These are phyloP conservation scores for Philypnodon macrostomus DNA, from an alignment of 2,797 vertebrate species.

Conservation along the genomic window DNA sequence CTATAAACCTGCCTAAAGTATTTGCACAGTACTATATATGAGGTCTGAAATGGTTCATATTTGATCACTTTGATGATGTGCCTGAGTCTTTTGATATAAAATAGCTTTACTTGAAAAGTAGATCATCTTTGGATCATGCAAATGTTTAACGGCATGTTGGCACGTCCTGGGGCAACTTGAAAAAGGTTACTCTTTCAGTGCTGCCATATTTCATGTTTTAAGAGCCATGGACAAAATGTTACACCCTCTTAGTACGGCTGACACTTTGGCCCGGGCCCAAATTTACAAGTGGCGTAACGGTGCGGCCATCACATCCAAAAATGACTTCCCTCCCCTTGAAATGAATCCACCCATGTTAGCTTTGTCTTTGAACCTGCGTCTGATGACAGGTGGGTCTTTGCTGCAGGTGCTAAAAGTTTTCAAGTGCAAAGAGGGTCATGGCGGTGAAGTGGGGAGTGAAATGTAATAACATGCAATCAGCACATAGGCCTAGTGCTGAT, in stretches of 20 bases:
- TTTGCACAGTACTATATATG: too few relatives aligned
- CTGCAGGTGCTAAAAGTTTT: slow-evolving; percentile 31
- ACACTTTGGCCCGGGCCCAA: slow-evolving; percentile 28
- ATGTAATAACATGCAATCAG: slow-evolving; percentile 23
- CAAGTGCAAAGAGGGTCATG: slow-evolving; percentile 30
- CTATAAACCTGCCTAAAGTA: too few relatives aligned
- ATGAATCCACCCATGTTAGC: slow-evolving; percentile 35
- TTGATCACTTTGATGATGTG: slow-evolving; percentile 45
- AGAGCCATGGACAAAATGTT: slow-evolving; percentile 31
- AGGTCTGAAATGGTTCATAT: too few relatives aligned
- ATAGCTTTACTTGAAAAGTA: background rate
- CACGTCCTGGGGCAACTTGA: slow-evolving; percentile 6
- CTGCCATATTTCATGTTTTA: slow-evolving; percentile 26
- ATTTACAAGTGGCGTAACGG: slow-evolving; percentile 21
- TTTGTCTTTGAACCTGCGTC: slow-evolving; percentile 63
- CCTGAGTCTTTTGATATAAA: slow-evolving; percentile 17
- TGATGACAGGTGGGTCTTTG: slow-evolving; percentile 43
- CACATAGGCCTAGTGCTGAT: background rate
- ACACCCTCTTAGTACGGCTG: slow-evolving; percentile 28
- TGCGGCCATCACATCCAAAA: slow-evolving; percentile 38
- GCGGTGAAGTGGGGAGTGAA: slow-evolving; percentile 45
- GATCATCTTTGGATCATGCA: slow-evolving; percentile 18
- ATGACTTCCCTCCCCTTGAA: slow-evolving; percentile 46
- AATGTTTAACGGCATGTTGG: slow-evolving; percentile 29
- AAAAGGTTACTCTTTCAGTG: slow-evolving; percentile 25